These are phyloP conservation scores for Octonoba sinensis DNA, from an alignment of 2,888 invertebrate species.

Conservation along the genomic window DNA sequence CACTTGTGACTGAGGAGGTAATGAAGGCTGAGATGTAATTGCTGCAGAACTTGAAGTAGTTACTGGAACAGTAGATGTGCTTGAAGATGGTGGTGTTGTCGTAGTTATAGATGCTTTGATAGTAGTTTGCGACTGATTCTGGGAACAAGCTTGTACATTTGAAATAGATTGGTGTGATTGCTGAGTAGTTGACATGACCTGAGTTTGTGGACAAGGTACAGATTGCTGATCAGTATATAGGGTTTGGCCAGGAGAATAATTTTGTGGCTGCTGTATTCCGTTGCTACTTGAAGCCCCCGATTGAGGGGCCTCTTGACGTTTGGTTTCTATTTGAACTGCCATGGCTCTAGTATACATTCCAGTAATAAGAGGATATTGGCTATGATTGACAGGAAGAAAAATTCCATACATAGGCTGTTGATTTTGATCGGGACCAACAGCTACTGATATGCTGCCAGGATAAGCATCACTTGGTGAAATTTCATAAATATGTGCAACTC, in stretches of 20 bases:
- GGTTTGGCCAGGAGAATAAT: constrained; percentile 8
- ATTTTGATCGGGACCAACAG: constrained; percentile 48
- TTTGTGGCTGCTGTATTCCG: constrained; percentile 19
- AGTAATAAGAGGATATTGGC: constrained; percentile 55
- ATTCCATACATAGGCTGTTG: constrained; percentile 61
- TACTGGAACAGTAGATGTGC: constrained; percentile 2
- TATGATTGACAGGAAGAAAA: constrained; percentile 61
- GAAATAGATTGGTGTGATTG: constrained; percentile 10
- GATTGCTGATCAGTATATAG: constrained; percentile 16
- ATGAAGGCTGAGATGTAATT: constrained; percentile 11
- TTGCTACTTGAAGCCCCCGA: not conserved
- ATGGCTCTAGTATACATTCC: constrained; percentile 46
- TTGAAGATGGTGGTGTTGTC: constrained; percentile 16
- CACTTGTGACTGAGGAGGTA: constrained; percentile 28
- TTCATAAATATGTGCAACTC: constrained; percentile 65
- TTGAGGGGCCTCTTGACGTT: constrained; percentile 34
- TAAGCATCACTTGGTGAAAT: constrained; percentile 58
- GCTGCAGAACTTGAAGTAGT: not conserved
- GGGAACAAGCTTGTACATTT: constrained; percentile 11
- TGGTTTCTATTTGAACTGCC: constrained; percentile 31
- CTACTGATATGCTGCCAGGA: constrained; percentile 61
- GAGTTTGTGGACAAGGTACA: constrained; percentile 17
- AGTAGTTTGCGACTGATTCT: constrained; percentile 33
- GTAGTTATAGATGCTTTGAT: constrained; percentile 5
- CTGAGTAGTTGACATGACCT: constrained; percentile 13